Conservation (phyloP, 2,888 invertebrate genomes). For the Cephus nigrinus region DNA sequence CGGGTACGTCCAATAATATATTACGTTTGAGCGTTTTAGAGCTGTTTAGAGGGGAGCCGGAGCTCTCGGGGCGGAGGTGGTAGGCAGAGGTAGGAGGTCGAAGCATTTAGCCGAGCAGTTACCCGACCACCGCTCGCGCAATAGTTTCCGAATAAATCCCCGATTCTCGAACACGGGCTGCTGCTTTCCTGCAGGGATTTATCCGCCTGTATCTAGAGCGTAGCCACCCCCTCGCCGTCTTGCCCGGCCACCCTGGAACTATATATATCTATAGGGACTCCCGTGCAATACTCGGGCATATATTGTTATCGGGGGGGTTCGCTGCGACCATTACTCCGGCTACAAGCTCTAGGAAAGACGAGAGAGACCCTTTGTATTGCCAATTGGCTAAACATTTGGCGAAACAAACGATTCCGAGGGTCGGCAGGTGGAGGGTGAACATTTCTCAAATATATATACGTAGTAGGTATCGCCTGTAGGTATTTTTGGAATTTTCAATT, state of each 20-base stretch:
- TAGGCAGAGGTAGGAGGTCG: constrained; percentile 29
- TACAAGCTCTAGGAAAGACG: constrained; percentile 46
- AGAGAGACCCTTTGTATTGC: constrained; percentile 55
- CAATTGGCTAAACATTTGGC: constrained; percentile 60
- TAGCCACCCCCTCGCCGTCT: background rate
- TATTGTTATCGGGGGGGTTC: constrained; percentile 29
- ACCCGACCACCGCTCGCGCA: constrained; percentile 37
- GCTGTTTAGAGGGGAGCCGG: constrained; percentile 54
- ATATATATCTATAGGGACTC: constrained; percentile 20
- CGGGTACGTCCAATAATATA: constrained; percentile 60
- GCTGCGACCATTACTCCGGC: constrained; percentile 58
- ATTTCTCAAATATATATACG: no score
- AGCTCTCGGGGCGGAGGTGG: constrained; percentile 30
- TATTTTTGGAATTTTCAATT: no score
- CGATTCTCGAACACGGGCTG: constrained; percentile 60
- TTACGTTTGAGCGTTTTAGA: constrained; percentile 61
- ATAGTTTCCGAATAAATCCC: constrained; percentile 65
- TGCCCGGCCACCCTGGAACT: constrained; percentile 50
- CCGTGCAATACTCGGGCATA: constrained; percentile 30
- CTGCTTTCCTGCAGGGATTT: constrained; percentile 59
- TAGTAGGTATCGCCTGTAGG: no score
- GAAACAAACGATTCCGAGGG: constrained; percentile 53
- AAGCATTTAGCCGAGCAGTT: constrained; percentile 44
- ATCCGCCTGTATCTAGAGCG: background rate
- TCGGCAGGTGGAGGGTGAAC: no score